phyloP scores from a whole-genome alignment of 2,888 invertebrate genomes.

The Drosophila flavopinicola region DNA sequence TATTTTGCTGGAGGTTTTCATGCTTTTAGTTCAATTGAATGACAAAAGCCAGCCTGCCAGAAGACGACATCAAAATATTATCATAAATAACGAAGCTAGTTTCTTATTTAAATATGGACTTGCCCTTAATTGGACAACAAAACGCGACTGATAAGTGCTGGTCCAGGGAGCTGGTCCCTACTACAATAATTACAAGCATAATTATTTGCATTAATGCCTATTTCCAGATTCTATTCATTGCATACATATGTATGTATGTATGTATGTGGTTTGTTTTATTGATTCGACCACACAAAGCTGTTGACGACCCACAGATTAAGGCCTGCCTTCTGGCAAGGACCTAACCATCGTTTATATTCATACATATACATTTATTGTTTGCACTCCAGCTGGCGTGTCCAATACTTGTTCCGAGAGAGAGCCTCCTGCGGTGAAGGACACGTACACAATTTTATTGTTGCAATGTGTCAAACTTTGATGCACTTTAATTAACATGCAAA shows the following conservation, averaged over 20 bases:
- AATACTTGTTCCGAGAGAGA: not conserved
- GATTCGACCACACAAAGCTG: constrained; percentile 1
- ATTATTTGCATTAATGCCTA: constrained; percentile 54
- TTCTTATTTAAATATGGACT: constrained; percentile 32
- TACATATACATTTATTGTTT: constrained; percentile 35
- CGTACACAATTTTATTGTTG: constrained; percentile 10
- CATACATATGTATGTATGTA: not conserved
- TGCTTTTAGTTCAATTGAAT: constrained; percentile 56
- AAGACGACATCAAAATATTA: not conserved
- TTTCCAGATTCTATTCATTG: constrained; percentile 37
- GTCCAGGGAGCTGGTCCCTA: constrained; percentile 19
- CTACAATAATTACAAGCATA: constrained; percentile 38
- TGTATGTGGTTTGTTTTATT: not conserved
- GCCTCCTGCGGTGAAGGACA: not conserved
- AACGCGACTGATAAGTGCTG: constrained; percentile 22
- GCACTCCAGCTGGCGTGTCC: not conserved
- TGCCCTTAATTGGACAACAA: constrained; percentile 54
- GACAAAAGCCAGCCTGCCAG: not conserved
- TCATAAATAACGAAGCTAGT: constrained; percentile 42
- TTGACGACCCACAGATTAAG: not conserved
- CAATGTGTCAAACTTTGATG: constrained; percentile 46
- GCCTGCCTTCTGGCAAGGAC: not conserved
- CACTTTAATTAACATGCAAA: constrained; percentile 56
- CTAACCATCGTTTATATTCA: constrained; percentile 57
- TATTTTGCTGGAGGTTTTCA: constrained; percentile 10